Conservation (phyloP, 2,797 vertebrate species). For the Sandelia bainsii region DNA sequence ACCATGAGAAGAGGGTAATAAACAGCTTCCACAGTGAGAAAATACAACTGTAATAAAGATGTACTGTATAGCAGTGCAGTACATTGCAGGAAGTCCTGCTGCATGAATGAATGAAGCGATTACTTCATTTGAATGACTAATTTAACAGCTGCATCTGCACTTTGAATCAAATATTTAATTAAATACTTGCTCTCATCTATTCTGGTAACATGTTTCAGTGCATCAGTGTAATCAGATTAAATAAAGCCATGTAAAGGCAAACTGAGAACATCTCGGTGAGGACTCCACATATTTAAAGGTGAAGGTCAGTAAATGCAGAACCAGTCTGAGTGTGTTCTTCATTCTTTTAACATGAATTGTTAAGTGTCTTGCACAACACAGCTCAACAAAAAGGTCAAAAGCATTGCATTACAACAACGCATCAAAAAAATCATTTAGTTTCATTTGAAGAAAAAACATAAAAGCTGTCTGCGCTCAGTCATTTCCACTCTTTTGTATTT, state of each 20-base stretch:
- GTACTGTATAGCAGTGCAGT: neutral
- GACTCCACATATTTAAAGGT: neutral
- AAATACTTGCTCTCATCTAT: slow-evolving; percentile 14
- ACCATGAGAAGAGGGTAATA: neutral
- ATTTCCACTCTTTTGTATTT: neutral
- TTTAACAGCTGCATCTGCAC: slow-evolving; percentile 16
- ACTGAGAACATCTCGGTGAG: neutral
- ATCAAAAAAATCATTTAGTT: neutral
- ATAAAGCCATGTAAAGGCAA: slow-evolving; percentile 14
- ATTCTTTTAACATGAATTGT: neutral
- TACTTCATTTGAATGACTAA: slow-evolving; percentile 10
- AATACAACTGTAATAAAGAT: neutral
- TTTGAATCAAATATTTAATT: slow-evolving; percentile 36
- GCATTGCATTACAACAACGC: neutral
- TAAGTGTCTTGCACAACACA: neutral
- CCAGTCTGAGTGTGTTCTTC: neutral
- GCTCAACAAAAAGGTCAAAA: neutral
- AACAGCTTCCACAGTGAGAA: slow-evolving; percentile 3
- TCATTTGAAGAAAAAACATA: neutral
- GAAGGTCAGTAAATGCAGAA: neutral
- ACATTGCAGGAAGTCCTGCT: slow-evolving; percentile 10
- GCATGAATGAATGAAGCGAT: slow-evolving; percentile 2
- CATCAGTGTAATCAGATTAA: slow-evolving; percentile 20
- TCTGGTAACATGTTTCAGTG: slow-evolving; percentile 14
- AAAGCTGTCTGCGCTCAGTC: neutral